These are phyloP conservation scores for Dendrocincla fuliginosa DNA, from an alignment of 2,797 vertebrate species.

Conservation along the genomic window DNA sequence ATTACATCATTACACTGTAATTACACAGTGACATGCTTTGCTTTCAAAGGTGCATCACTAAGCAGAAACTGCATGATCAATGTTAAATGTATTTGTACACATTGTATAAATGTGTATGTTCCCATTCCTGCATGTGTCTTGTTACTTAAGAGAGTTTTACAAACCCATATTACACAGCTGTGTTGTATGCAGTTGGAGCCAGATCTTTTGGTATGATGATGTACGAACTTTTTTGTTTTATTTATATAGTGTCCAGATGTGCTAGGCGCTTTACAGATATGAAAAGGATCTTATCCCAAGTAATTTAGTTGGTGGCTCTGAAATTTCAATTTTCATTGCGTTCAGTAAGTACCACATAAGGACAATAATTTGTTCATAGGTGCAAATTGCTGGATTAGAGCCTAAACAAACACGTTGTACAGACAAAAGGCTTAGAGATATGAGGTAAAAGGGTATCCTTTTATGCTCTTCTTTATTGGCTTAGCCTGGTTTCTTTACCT, in stretches of 20 bases:
- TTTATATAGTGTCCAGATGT: conserved; percentile 69
- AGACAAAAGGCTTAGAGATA: background rate
- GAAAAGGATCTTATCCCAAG: background rate
- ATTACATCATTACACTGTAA: background rate
- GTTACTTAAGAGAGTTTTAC: conserved; percentile 15
- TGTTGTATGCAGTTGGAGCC: conserved; percentile 24
- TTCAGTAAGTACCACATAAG: background rate
- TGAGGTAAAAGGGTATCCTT: background rate
- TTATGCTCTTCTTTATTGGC: background rate
- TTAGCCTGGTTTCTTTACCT: background rate
- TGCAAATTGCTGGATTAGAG: background rate
- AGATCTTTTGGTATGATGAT: background rate
- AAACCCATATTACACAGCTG: background rate
- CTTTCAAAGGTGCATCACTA: conserved; percentile 40
- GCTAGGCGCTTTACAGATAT: conserved; percentile 72
- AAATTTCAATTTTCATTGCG: background rate
- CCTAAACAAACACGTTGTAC: background rate
- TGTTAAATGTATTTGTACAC: conserved; percentile 68
- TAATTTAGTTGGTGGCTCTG: background rate
- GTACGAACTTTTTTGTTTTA: conserved; percentile 22
- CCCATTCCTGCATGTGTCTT: conserved; percentile 65
- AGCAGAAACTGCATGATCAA: conserved; percentile 53
- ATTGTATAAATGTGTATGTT: conserved; percentile 70
- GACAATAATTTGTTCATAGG: background rate
- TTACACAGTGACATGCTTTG: conserved; percentile 16